Conservation (phyloP, 2,113 vertebrate species). For the Hiodon tergisus region DNA sequence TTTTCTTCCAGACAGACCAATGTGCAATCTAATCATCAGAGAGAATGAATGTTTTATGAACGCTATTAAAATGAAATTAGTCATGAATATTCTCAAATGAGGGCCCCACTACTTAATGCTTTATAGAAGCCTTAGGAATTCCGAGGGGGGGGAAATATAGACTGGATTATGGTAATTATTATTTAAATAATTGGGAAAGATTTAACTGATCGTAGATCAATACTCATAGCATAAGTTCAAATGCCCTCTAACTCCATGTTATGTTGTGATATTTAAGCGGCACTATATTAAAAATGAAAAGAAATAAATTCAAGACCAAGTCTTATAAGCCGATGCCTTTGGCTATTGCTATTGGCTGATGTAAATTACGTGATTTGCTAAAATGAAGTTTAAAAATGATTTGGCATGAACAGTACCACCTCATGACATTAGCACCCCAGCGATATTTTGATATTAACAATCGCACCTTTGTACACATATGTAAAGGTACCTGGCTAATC, state of each 20-base stretch:
- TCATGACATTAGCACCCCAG: not conserved
- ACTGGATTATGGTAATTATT: not conserved
- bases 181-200: no score
- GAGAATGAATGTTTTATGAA: not conserved
- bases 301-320: no score
- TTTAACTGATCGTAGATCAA: no score
- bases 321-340: no score
- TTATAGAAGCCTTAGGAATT: not conserved
- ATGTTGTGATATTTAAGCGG: no score
- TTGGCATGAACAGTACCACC: not conserved
- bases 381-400: not conserved
- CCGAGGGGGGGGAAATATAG: no score
- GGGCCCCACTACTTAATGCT: not conserved
- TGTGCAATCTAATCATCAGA: not conserved
- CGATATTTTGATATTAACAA: not conserved
- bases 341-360: no score
- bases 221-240: no score
- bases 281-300: no score
- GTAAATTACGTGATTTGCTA: no score
- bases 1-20: not conserved
- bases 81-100: conserved; percentile 1
- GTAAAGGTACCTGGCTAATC: not conserved
- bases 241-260: no score
- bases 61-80: not conserved
- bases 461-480: not conserved